phyloP scores from a whole-genome alignment of 2,797 vertebrate species.

The Notoglanidium macrostoma region DNA sequence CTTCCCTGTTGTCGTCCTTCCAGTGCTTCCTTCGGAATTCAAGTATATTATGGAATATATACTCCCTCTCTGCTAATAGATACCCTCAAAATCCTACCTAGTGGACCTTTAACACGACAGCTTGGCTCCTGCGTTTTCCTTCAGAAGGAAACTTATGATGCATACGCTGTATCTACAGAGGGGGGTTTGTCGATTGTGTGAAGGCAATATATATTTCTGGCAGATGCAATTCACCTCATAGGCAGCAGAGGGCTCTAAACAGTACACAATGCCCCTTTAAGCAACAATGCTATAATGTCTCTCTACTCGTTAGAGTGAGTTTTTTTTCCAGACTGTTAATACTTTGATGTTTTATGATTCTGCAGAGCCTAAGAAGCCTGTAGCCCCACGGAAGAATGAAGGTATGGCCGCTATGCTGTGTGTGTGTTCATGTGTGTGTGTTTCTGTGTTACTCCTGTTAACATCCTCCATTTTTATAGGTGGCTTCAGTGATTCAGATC shows the following conservation, averaged over 20 bases:
- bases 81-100: no score
- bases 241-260: background rate
- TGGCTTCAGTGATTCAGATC: constrained; percentile 36
- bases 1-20: no score
- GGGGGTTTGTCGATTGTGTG: background rate
- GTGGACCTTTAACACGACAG: background rate
- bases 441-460: background rate
- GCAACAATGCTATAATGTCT: background rate
- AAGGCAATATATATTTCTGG: no score
- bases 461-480: constrained; percentile 17
- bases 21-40: no score
- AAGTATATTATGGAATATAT: no score
- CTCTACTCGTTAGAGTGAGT: background rate
- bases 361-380: constrained; percentile 27
- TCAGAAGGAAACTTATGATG: background rate
- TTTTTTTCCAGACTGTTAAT: background rate
- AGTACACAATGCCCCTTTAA: background rate
- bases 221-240: no score
- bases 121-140: background rate
- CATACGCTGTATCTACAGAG: background rate
- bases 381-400: background rate
- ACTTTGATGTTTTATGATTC: background rate
- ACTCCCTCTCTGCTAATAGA: no score
- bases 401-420: background rate
- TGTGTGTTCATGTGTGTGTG: background rate